Evolutionary conservation across 2,113 vertebrate species (phyloP).

Genomic region (Microcebus jonahi): DNA sequence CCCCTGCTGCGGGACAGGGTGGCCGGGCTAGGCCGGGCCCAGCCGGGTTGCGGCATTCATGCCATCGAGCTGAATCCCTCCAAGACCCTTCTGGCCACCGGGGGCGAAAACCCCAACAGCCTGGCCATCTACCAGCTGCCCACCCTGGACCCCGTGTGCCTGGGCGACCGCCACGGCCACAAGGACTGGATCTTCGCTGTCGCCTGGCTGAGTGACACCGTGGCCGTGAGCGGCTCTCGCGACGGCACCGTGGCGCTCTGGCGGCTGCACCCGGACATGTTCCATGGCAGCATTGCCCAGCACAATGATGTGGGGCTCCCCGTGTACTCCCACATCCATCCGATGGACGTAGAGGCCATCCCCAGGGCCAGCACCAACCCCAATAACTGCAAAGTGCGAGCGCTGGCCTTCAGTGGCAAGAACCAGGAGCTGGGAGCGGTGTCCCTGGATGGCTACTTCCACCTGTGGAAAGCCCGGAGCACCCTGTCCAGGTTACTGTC

Average conservation of each 20-base stretch:
- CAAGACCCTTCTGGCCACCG: slow-evolving; percentile 65
- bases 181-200: slow-evolving; percentile 71
- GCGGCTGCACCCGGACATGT: slow-evolving; percentile 91
- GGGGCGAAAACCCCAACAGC: slow-evolving; percentile 72
- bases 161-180: slow-evolving; percentile 59
- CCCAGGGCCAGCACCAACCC: slow-evolving; percentile 94
- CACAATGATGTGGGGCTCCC: slow-evolving; percentile 88
- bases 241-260: slow-evolving; percentile 96
- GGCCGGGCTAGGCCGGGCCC: not conserved
- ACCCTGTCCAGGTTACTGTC: slow-evolving; percentile 94
- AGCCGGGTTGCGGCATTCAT: slow-evolving; percentile 50
- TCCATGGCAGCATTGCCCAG: slow-evolving; percentile 81
- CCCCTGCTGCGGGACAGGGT: slow-evolving; percentile 50
- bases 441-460: slow-evolving; percentile 97
- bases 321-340: slow-evolving; percentile 92
- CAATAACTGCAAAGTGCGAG: slow-evolving; percentile 95
- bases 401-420: slow-evolving; percentile 94
- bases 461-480: slow-evolving; percentile 95
- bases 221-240: slow-evolving; percentile 87
- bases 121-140: slow-evolving; percentile 69
- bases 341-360: slow-evolving; percentile 92
- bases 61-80: slow-evolving; percentile 74
- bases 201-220: slow-evolving; percentile 66
- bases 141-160: slow-evolving; percentile 58
- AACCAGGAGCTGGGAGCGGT: slow-evolving; percentile 96